Evolutionary conservation across 1,140 invertebrate genomes (phyloP).

Genomic region (Brachystomella parvula): DNA sequence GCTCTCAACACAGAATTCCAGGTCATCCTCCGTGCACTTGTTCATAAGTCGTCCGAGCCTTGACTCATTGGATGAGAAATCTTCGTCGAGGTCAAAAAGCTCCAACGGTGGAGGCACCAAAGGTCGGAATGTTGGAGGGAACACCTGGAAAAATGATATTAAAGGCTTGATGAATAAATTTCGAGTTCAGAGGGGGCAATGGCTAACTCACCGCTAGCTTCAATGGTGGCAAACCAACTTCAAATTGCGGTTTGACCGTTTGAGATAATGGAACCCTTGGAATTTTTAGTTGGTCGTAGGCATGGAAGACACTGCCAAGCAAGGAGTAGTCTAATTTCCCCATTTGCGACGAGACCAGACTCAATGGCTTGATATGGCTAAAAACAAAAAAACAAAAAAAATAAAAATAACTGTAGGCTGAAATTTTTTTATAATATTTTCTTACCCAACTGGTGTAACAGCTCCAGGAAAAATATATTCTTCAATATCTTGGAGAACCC

Average conservation of each 20-base stretch:
- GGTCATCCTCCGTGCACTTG: slow-evolving; percentile 69
- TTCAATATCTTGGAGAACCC: slow-evolving; percentile 70
- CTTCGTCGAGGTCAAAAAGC: slow-evolving; percentile 94
- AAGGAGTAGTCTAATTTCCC: slow-evolving; percentile 78
- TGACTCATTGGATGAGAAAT: slow-evolving; percentile 85
- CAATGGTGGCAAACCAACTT: slow-evolving; percentile 84
- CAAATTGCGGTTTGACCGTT: slow-evolving; percentile 93
- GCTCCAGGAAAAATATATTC: slow-evolving; percentile 36
- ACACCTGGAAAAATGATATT: slow-evolving; percentile 59
- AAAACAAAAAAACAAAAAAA: neutral
- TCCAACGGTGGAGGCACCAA: slow-evolving; percentile 83
- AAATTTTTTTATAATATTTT: neutral
- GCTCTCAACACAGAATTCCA: slow-evolving; percentile 33
- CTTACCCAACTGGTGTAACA: slow-evolving; percentile 29
- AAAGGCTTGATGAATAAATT: neutral
- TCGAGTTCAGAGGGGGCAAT: neutral
- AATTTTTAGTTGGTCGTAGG: slow-evolving; percentile 75
- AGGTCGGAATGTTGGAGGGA: slow-evolving; percentile 90
- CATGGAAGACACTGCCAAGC: slow-evolving; percentile 74
- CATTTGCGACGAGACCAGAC: slow-evolving; percentile 77
- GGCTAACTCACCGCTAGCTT: slow-evolving; percentile 71
- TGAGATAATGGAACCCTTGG: slow-evolving; percentile 78
- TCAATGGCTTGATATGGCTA: slow-evolving; percentile 38
- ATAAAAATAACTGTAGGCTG: neutral
- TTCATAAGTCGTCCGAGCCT: slow-evolving; percentile 87